phyloP scores from a whole-genome alignment of 2,888 invertebrate species.

The Polydrusus cervinus region DNA sequence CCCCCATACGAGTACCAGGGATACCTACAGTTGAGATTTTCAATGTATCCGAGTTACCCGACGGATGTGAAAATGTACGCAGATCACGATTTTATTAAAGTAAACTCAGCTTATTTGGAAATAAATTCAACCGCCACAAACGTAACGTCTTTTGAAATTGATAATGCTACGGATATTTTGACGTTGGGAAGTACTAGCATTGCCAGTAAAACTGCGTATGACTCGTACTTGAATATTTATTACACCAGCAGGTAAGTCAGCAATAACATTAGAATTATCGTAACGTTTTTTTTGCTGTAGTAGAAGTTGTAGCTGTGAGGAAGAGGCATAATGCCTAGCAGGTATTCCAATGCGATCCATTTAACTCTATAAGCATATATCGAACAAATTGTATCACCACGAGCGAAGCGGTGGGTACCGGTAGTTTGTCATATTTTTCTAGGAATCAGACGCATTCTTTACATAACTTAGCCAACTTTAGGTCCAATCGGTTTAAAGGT shows the following conservation, averaged over 20 bases:
- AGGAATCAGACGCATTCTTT: too few species aligned
- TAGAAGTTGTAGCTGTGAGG: too few species aligned
- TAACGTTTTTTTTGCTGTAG: too few species aligned
- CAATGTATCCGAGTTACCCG: constrained; percentile 13
- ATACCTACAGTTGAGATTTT: constrained; percentile 36
- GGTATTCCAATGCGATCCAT: too few species aligned
- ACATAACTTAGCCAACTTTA: too few species aligned
- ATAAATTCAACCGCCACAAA: constrained; percentile 16
- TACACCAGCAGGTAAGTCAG: constrained; percentile 33
- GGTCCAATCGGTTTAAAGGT: too few species aligned
- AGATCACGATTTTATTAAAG: constrained; percentile 40
- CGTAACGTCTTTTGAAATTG: constrained; percentile 38
- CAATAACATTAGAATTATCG: neutral
- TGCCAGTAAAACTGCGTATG: constrained; percentile 9
- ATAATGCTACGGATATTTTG: constrained; percentile 39
- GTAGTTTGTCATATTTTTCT: too few species aligned
- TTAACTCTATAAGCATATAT: too few species aligned
- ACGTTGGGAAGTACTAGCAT: constrained; percentile 36
- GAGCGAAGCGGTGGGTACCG: too few species aligned
- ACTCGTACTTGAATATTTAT: constrained; percentile 22
- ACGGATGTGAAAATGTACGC: constrained; percentile 46
- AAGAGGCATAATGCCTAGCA: too few species aligned
- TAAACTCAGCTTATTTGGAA: constrained; percentile 29
- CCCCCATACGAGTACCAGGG: constrained; percentile 43
- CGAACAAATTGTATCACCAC: too few species aligned